Base-by-base conservation (phyloP, 2,113 vertebrate genomes). In the Sapayoa aenigma region DNA sequence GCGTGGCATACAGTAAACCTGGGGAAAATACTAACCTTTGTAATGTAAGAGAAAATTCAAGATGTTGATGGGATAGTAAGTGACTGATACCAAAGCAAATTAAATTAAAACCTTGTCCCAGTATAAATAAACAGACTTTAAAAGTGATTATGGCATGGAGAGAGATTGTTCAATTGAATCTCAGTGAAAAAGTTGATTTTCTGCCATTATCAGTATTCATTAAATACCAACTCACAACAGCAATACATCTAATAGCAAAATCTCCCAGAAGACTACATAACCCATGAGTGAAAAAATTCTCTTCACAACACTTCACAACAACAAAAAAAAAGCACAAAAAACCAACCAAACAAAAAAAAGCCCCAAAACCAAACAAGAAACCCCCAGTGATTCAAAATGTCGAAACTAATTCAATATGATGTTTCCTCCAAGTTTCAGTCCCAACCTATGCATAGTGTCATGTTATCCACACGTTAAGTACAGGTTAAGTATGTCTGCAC, bases 381-480 rank as follows among this genome's bases (percentile, higher is more conserved):
- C n/a, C n/a, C n/a, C n/a, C n/a, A 31, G 11, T 55, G 52, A 77
- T 13, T 46, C 60, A 79, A 65, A 75, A 72, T 35, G 4, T 60
- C 28, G 56, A 55, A 82, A 72, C 6, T 55, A 9, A 6, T 60
- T 82, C 47, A 65, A 5, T 65, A 13, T 0, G 0, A 2, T 85
- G 16, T 9, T 88, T 11, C 19, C 44, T 79, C n/a, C 23, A n/a
- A 21, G 16, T 73, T 87, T 77, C 41, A 75, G 22, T 12, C 17
- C 11, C 25, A 46, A 19, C 1, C 4, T 41, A 14, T 27, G 12
- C 11, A 37, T 12, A 66, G 14, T 31, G 6, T 56, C 1, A 0
- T n/a, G 6, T 69, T 47, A 82, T 30, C 27, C 31, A 27, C n/a
- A 19, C 0, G 19, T 47, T 46, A 84, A 69, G 39, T 23, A 27